Base-by-base conservation (phyloP, 2,888 invertebrate genomes). In the Drosophila yooni region DNA sequence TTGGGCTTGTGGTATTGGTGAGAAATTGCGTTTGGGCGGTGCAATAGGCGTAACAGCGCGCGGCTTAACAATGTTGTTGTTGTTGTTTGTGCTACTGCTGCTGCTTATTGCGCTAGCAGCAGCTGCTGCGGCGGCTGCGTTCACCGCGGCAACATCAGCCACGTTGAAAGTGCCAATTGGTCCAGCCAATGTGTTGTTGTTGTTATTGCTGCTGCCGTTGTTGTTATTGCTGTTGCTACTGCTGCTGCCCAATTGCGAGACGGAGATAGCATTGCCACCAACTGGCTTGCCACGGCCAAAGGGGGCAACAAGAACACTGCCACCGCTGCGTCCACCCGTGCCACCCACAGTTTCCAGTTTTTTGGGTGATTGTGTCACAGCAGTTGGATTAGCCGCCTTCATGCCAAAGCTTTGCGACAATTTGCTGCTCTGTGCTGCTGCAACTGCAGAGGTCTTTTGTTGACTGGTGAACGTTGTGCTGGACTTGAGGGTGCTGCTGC, bases 291-390 rank as follows among this genome's bases (percentile, higher is more conserved):
- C 92, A 21, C 92, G 83, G 5, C 92, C 92, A 63, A 89, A 92
- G 0, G 92, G 91, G 8, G 92, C 91, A 29, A 91, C 92, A 87
- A 81, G 92, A 25, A 48, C 76, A 48, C 78, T 51, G 71, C 82
- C 91, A 80, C 81, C 90, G 85, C 72, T 90, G 79, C 62, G 89
- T 78, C 80, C 91, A 83, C 74, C 68, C 2, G 51, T 51, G 7
- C 56, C 34, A 7, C 46, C 36, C 38, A 31, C 48, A 29, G 54
- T 33, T 21, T 91, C 91, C 2, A 82, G 56, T 52, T 92, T 92
- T 56, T 92, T 92, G 4, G 91, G 91, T 3, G 92, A 82, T 25
- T 87, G 84, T n/a, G 94, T 94, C 70, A 94, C 93, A 86, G 94
- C 94, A 62, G 95, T 15, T 46, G 94, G 25, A 94, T 92, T 36